Evolutionary conservation across 2,113 vertebrate genomes (phyloP).

Genomic region (Chloroceryle aenea): DNA sequence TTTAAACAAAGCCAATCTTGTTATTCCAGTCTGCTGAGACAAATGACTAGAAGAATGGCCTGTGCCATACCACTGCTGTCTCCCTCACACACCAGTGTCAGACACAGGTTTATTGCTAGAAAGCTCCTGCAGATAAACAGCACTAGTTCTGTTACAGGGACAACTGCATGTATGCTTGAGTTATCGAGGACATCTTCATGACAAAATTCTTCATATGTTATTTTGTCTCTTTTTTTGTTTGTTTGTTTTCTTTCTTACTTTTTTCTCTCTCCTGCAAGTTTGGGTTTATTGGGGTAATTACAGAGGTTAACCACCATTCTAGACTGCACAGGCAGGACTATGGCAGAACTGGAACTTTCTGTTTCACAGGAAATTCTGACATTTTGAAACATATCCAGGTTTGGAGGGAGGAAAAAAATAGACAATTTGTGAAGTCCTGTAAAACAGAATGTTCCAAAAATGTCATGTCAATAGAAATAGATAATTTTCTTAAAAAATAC

Average conservation of each 20-base stretch:
- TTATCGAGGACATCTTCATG: background rate
- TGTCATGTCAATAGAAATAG: background rate
- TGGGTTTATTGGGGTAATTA: background rate
- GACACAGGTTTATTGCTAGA: background rate
- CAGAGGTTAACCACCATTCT: background rate
- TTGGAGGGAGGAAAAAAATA: background rate
- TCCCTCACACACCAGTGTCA: background rate
- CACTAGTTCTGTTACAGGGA: background rate
- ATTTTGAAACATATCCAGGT: background rate
- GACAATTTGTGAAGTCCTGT: background rate
- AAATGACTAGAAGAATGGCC: background rate
- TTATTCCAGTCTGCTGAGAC: background rate
- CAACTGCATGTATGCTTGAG: background rate
- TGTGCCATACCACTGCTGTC: background rate
- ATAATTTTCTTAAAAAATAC: background rate
- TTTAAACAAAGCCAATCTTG: constrained; percentile 16
- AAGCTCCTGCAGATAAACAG: background rate
- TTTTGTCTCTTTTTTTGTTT: background rate
- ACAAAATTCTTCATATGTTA: background rate
- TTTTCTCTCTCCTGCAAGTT: background rate
- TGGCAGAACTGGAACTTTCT: background rate
- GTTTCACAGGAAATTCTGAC: background rate
- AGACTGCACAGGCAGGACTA: background rate
- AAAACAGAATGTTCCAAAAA: background rate
- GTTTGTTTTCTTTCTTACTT: background rate